Evolutionary conservation across 2,113 vertebrate genomes (phyloP), one percentile per base, ranked within the genome.

Genomic region (Gorsachius goisagi): DNA sequence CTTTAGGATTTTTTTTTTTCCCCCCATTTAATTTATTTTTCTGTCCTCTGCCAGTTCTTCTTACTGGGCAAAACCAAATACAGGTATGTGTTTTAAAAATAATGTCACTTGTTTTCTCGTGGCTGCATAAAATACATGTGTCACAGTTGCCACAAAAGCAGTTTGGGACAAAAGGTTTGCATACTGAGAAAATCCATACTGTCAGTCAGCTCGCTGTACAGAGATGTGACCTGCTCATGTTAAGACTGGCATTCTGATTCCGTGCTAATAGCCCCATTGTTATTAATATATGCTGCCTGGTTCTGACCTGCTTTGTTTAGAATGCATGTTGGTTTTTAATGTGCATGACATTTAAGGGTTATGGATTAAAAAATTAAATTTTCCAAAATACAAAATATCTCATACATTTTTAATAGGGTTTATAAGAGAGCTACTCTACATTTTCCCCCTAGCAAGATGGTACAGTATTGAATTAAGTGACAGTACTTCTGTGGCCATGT

Each of bases 351-450:
- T 85, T 50, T 91, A 90, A 96, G 58, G 53, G 56, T 86, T 96
- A 87, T 91, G 63, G 52, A 91, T 96, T 85, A 37, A 91, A 93
- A 85, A 89, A 96, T 68, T 95, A 95, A 90, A 79, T 73, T 96
- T 96, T 73, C 26, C 24, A 73, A 64, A 83, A 37, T 71, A 83
- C 95, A 96, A 93, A 91, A 66, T 44, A 60, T 6, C 52, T 89
- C 88, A 85, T 91, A 27, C 93, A 96, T 90, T 97, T 94, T 97
- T 95, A 97, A 91, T 92, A 73, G 49, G 13, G 24, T 89, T 96
- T 95, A 68, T 73, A 74, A 84, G 97, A 95, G 82, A 92, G 67
- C 55, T 90, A 84, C 47, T 96, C 80, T 93, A 44, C 33, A 30
- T 87, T 85, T 97, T 96, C 41, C 95, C 90, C 81, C 77, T 75